Evolutionary conservation across 2,888 invertebrate genomes (phyloP), one percentile per base, ranked within the genome.

Genomic region (Drosophila mettleri): DNA sequence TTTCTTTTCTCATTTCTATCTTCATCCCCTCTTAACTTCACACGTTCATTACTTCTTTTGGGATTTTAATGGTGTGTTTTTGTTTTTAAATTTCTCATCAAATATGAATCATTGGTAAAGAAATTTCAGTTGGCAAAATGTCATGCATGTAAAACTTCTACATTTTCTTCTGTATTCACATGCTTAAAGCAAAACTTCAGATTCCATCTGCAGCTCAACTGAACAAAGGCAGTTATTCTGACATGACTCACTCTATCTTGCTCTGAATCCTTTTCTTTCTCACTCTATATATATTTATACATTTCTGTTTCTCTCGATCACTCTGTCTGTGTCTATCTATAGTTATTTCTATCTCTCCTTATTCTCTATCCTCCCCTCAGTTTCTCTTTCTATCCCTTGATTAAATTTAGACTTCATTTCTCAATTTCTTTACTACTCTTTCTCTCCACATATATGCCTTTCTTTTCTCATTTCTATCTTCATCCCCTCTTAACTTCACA

Each of bases 221-320:
- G 31, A 57, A 72, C 33, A 51, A 55, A 36, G 24, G 51, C n/a
- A 71, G 39, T 16, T 48, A 20, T 39, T 14, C 54, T n/a, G 31
- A 36, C 36, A 36, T 7, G 16, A 31, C 36, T 31, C 59, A 53
- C 38, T 24, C 41, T 49, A 8, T 20, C 8, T 18, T 18, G 7
- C 36, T 8, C n/a, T n/a, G n/a, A n/a, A 16, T 16, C 36, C 7
- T 6, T 3, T 20, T 7, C 16, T 45, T 31, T 7, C 31, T 14
- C 48, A 4, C 31, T 1, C 8, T 20, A n/a, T n/a, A n/a, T n/a
- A n/a, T n/a, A n/a, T n/a, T n/a, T n/a, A n/a, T n/a, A n/a, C n/a
- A n/a, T n/a, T n/a, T n/a, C n/a, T n/a, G n/a, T n/a, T n/a, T n/a
- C n/a, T n/a, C n/a, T n/a, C n/a, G n/a, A n/a, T n/a, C n/a, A n/a